Percentiles rank a stretch among this genome's conserved stretches.
Conservation (phyloP, 2,888 invertebrate genomes). For the Trissolcus japonicus region DNA sequence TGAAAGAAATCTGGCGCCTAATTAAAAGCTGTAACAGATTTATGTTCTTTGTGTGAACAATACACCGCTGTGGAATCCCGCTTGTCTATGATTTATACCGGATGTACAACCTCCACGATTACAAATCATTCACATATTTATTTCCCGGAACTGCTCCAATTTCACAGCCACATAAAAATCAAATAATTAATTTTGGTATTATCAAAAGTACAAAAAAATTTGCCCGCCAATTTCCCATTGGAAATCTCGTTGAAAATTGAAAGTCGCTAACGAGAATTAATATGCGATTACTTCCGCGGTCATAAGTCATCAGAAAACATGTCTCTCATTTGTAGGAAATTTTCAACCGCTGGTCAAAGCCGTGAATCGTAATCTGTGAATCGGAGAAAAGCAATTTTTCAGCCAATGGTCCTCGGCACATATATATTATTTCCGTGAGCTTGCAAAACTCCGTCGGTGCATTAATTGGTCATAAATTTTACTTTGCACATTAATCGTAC, state of each 20-base stretch:
- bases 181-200: not conserved
- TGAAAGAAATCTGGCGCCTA: no score
- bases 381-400: slow-evolving; percentile 49
- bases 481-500: slow-evolving; percentile 67
- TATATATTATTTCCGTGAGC: slow-evolving; percentile 61
- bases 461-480: slow-evolving; percentile 72
- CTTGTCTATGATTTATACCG: no score
- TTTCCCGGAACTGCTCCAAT: no score
- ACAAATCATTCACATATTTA: no score
- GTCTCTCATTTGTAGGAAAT: slow-evolving; percentile 31
- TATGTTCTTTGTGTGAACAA: no score
- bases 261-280: slow-evolving; percentile 12
- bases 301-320: slow-evolving; percentile 24
- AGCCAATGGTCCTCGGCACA: slow-evolving; percentile 49
- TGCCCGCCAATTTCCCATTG: not conserved
- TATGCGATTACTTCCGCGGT: slow-evolving; percentile 12
- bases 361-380: slow-evolving; percentile 31
- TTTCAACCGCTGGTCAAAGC: slow-evolving; percentile 9
- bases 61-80: no score
- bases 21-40: no score
- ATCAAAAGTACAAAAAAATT: no score
- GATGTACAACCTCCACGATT: no score
- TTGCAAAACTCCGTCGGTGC: slow-evolving; percentile 61
- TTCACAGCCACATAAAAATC: not conserved
- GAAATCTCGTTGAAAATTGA: not conserved